Evolutionary conservation across 2,797 vertebrate genomes (phyloP).

Genomic region (Poecilia picta): DNA sequence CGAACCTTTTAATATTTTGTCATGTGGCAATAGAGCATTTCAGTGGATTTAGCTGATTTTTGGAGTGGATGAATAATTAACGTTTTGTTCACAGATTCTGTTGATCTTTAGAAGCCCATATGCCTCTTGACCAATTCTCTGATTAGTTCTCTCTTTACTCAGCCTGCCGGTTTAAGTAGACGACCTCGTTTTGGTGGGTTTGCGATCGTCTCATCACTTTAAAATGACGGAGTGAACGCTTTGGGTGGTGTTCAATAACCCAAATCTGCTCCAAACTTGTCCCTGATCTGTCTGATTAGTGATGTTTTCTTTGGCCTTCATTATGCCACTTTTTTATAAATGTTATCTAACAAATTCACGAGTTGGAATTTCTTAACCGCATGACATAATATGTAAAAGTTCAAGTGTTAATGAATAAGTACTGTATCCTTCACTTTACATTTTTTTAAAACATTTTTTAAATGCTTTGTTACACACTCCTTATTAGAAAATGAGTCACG

Average conservation of each 20-base stretch:
- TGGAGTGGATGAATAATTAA: not conserved
- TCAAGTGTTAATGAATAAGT: not conserved
- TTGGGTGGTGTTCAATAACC: not conserved
- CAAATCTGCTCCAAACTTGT: not conserved
- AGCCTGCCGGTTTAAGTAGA: not conserved
- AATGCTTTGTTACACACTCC: constrained; percentile 43
- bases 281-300: not conserved
- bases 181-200: not conserved
- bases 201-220: not conserved
- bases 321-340: not conserved
- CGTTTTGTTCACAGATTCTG: not conserved
- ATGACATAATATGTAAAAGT: not conserved
- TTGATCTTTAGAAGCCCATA: not conserved
- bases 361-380: no score
- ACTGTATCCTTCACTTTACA: constrained; percentile 21
- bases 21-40: not conserved
- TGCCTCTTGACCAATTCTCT: not conserved
- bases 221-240: not conserved
- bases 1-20: not conserved
- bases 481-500: not conserved
- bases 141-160: not conserved
- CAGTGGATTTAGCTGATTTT: not conserved
- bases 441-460: constrained; percentile 30
- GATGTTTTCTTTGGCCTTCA: not conserved
- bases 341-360: not conserved